Evolutionary conservation across 2,888 invertebrate species (phyloP), one percentile per base, ranked within the genome.

Genomic region (Apomyelois bistriatella): DNA sequence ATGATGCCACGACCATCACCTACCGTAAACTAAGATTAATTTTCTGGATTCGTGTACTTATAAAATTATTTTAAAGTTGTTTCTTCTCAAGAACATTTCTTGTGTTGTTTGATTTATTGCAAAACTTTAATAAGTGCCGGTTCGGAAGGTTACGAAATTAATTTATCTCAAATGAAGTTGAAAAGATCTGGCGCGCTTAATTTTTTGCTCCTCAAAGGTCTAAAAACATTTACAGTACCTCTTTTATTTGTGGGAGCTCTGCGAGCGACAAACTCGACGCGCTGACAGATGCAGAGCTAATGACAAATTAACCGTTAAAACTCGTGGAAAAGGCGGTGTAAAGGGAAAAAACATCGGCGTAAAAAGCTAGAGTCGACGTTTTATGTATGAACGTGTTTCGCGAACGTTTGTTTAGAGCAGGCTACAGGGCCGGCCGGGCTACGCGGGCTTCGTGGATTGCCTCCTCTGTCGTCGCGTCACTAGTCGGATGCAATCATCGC

Each of bases 291-390:
- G 76, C 78, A 81, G 75, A 74, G 73, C 79, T 84, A 81, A 84
- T 81, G 82, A 85, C 82, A 85, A 86, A 84, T 86, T 85, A 82
- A 79, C 77, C 66, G 79, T 80, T 79, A 79, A 80, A 82, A 79
- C 76, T 76, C 71, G 76, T 69, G 72, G 75, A 79, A 80, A 32
- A 79, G 74, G 72, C 73, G 68, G 60, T 60, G 62, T 65, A 69
- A 63, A 66, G 62, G 66, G 61, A 76, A 76, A 82, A 85, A 78
- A 75, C 68, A 64, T 58, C 58, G 58, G 66, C 70, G 71, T 76
- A 79, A 81, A 79, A 77, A 75, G 76, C 69, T 59, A 61, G 66
- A 72, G 67, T 53, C 58, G 61, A 61, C 65, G 65, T 74, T 78
- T 79, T 78, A 77, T 79, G 74, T 77, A 61, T 53, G 58, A 60